Evolutionary conservation across 2,113 vertebrate species (phyloP), one percentile per base, ranked within the genome.

Genomic region (Corythornis cristatus): DNA sequence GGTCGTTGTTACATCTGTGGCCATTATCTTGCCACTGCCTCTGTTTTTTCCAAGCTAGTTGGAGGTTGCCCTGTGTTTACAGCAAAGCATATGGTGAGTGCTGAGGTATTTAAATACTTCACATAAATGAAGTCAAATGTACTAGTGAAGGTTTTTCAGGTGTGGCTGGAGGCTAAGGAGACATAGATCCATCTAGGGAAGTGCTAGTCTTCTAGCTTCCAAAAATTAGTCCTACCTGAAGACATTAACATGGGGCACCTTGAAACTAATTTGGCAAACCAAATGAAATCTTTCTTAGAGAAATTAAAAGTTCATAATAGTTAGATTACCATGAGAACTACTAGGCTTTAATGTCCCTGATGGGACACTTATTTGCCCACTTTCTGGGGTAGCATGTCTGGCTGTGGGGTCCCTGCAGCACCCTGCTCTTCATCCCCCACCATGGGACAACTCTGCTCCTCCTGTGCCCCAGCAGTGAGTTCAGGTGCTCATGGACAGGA

Each of bases 301-400:
- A 83, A 90, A 45, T 62, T 28, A 20, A 10, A 42, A 23, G 28
- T 58, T 45, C 11, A 0, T 37, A 18, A 29, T 31, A 26, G 5
- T 56, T 73, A 70, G 13, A 15, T 62, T 71, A 71, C 46, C 26
- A 15, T 15, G 6, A 66, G 15, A 8, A 61, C 11, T 2, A 5
- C 28, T 35, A 54, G 53, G 13, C 6, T 82, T 86, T 45, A 21
- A 12, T 42, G 19, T n/a, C 12, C 64, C 18, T 70, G 5, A 29
- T 13, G 8, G 9, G 33, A 29, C 7, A 4, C 33, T 3, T 31
- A 29, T 43, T 21, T 1, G 4, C 8, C 3, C 0, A 0, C 43
- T 42, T 9, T 6, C 3, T 50, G 46, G 14, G 6, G 6, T 26
- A 20, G 4, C 26, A n/a, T 21, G n/a, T 40, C 40, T 28, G 46